Conservation (phyloP, 2,797 vertebrate species). For the Picus viridis region DNA sequence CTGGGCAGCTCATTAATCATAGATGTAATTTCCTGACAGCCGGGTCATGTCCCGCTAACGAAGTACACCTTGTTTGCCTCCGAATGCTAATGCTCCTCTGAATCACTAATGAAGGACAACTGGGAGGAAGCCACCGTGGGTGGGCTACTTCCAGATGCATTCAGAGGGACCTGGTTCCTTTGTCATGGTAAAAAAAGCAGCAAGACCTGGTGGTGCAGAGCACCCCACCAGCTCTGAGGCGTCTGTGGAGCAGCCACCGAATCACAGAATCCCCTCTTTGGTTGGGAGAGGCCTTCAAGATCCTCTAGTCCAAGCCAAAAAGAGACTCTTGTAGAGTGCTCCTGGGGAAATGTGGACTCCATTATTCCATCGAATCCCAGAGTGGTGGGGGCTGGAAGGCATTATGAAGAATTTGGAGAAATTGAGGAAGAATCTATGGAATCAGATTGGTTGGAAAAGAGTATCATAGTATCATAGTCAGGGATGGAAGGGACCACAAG, state of each 20-base stretch:
- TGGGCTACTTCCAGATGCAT: slow-evolving; percentile 74
- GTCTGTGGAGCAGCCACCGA: background rate
- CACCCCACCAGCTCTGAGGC: background rate
- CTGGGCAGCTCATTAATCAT: slow-evolving; percentile 99
- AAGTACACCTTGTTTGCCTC: slow-evolving; percentile 95
- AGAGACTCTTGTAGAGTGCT: background rate
- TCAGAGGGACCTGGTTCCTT: slow-evolving; percentile 48
- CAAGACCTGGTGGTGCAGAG: slow-evolving; percentile 25
- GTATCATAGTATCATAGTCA: too few relatives aligned
- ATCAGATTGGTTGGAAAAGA: too few relatives aligned
- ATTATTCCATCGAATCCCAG: background rate
- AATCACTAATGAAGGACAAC: slow-evolving; percentile 84
- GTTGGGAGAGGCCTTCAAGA: too few relatives aligned
- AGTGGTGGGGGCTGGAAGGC: too few relatives aligned
- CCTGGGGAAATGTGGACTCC: accelerated
- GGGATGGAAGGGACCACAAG: too few relatives aligned
- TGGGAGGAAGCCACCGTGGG: slow-evolving; percentile 74
- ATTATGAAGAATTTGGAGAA: too few relatives aligned
- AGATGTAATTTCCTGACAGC: slow-evolving; percentile 99
- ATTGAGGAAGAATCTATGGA: too few relatives aligned
- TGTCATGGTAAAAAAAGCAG: slow-evolving; percentile 50
- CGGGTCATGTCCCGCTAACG: slow-evolving; percentile 93
- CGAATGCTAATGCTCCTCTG: slow-evolving; percentile 96
- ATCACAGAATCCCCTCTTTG: too few relatives aligned
- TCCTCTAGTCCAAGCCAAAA: background rate